phyloP scores from a whole-genome alignment of 2,113 vertebrate genomes.

The Phocoena phocoena region DNA sequence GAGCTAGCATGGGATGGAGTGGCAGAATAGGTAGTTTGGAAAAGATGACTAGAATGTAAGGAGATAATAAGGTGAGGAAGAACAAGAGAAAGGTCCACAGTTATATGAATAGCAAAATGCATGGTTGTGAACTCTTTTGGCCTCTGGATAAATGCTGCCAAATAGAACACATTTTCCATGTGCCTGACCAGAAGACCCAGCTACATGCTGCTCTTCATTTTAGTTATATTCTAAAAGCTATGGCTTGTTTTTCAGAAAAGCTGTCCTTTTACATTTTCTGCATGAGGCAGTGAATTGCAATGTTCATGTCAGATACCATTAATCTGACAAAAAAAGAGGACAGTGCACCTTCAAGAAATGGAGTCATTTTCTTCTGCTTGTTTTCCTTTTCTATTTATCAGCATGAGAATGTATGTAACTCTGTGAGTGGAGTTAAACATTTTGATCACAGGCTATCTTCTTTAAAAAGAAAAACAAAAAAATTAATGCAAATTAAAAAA shows the following conservation, averaged over 20 bases:
- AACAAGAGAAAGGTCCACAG: not conserved
- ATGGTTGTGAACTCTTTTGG: not conserved
- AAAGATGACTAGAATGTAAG: not conserved
- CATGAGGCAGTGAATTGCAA: constrained; percentile 75
- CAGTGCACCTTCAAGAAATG: constrained; percentile 67
- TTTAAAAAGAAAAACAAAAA: constrained; percentile 29
- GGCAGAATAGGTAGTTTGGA: not conserved
- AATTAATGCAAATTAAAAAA: constrained; percentile 59
- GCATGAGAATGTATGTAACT: not conserved
- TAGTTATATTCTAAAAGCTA: constrained; percentile 39
- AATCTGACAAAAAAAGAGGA: constrained; percentile 60
- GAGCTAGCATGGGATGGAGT: not conserved
- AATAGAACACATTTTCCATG: constrained; percentile 27
- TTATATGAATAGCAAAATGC: not conserved
- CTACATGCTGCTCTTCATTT: constrained; percentile 43
- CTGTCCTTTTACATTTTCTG: constrained; percentile 77
- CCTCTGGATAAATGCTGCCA: constrained; percentile 38
- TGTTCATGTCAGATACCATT: constrained; percentile 72
- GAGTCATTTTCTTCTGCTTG: constrained; percentile 58
- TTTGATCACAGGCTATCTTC: not conserved
- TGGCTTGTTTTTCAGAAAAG: constrained; percentile 69
- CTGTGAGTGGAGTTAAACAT: not conserved
- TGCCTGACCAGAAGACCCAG: not conserved
- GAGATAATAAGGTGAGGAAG: not conserved
- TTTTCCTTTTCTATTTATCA: constrained; percentile 29